These are phyloP conservation scores for Conger conger DNA, from an alignment of 2,113 vertebrate species.

Conservation along the genomic window DNA sequence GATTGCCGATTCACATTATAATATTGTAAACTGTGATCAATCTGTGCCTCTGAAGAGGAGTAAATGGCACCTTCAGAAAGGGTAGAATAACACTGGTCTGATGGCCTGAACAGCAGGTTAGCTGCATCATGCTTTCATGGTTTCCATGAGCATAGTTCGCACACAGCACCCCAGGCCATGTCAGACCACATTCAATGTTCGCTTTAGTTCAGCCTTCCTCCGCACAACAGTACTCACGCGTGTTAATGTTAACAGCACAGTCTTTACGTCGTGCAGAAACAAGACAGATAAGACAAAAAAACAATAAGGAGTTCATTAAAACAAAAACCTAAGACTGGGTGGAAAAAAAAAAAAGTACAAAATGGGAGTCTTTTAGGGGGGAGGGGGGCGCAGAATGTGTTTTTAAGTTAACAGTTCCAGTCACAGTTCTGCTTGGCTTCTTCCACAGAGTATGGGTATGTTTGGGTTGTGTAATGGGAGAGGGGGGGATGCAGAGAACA, in stretches of 20 bases:
- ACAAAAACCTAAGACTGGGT: not conserved
- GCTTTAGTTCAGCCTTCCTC: slow-evolving; percentile 59
- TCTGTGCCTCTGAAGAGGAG: not conserved
- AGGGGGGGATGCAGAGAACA: slow-evolving; percentile 30
- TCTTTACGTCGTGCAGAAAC: not conserved
- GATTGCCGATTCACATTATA: not conserved
- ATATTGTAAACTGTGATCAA: not conserved
- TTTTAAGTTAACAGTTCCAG: slow-evolving; percentile 37
- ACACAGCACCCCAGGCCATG: not conserved
- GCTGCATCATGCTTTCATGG: not conserved
- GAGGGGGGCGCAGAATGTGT: slow-evolving; percentile 30
- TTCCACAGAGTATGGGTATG: slow-evolving; percentile 44
- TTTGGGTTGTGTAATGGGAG: slow-evolving; percentile 37
- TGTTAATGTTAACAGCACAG: slow-evolving; percentile 48
- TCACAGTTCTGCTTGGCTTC: slow-evolving; percentile 38
- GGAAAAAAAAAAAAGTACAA: not conserved
- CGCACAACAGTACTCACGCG: slow-evolving; percentile 54
- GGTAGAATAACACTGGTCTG: not conserved
- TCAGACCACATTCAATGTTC: slow-evolving; percentile 30
- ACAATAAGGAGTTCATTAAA: slow-evolving; percentile 11
- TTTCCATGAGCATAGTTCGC: not conserved
- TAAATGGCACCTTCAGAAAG: slow-evolving; percentile 1
- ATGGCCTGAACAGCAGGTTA: not conserved
- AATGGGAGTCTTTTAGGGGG: not conserved
- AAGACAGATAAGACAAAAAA: not conserved